Conservation (phyloP, 2,113 vertebrate species). For the Oncorhynchus nerka region DNA sequence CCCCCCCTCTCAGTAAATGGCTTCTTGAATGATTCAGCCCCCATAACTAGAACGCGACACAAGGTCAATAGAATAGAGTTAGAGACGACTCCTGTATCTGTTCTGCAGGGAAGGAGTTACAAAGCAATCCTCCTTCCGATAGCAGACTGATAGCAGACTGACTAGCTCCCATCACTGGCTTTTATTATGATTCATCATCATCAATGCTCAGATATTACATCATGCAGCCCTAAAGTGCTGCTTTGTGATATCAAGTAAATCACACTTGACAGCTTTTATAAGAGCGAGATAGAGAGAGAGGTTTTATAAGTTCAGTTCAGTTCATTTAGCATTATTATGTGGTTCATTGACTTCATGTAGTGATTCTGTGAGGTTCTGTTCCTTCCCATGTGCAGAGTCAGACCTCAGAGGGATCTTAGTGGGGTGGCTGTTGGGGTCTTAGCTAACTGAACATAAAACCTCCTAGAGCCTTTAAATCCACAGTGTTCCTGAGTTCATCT, state of each 20-base stretch:
- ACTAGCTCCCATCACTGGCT: too few species aligned
- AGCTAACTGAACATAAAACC: constrained; percentile 47
- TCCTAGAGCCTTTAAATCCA: constrained; percentile 25
- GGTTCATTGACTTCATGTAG: constrained; percentile 13
- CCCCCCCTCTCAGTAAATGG: constrained; percentile 22
- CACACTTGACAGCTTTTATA: background rate
- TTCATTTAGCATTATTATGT: background rate
- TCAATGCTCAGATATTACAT: constrained; percentile 51
- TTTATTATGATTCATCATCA: constrained; percentile 10
- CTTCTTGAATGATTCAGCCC: constrained; percentile 62
- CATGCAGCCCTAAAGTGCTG: constrained; percentile 47
- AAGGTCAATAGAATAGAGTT: constrained; percentile 38
- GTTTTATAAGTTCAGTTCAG: background rate
- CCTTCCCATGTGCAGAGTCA: constrained; percentile 4
- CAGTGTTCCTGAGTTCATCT: background rate
- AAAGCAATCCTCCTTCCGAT: constrained; percentile 15
- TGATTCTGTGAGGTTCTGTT: constrained; percentile 5
- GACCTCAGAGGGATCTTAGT: constrained; percentile 11
- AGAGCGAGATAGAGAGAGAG: background rate
- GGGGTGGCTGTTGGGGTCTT: constrained; percentile 37
- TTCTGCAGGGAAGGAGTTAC: constrained; percentile 38
- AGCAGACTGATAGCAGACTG: background rate
- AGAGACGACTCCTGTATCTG: constrained; percentile 30
- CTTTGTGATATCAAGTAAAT: constrained; percentile 33
- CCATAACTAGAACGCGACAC: constrained; percentile 50